Base-by-base conservation (phyloP, 2,888 invertebrate species). In the Rhamnusium bicolor region DNA sequence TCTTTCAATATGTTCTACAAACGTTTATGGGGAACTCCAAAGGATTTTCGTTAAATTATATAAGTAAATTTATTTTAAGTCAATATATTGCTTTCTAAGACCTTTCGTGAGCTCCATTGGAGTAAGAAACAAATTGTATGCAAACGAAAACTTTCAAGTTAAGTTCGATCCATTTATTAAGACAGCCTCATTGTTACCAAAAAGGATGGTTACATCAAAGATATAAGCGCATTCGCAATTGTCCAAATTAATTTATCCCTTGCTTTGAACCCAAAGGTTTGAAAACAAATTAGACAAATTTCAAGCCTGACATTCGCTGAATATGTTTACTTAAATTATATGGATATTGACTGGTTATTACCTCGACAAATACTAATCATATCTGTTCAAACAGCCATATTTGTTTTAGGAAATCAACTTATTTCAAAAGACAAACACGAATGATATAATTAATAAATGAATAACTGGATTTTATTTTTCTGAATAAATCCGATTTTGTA, bases 171-270 rank as follows among this genome's bases (percentile, higher is more conserved):
- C 65, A 65, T 65, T 65, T 65, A 40, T 65, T 65, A 65, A 29
- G 29, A 40, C n/a, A 27, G 53, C 19, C 8, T 53, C 32, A 65
- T 53, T 65, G 65, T 65, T 65, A 49, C 53, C 51, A 65, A 53
- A 63, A 65, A 65, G 65, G 65, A 18, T 65, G 53, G 65, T 65
- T 65, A 63, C 53, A 65, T 65, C 65, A 65, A 65, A 65, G 65
- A 65, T 65, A 65, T 62, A 69, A 69, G 62, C 54, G 62, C 62
- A 54, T 62, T 62, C 24, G 18, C 49, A 56, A 60, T 66, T 51
- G 66, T 56, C 29, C 29, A 32, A 51, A 71, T 67, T 61, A 51
- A 67, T 66, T 71, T 66, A 71, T 67, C 69, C 24, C 16, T 51
- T 32, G 51, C 66, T 60, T 53, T 67, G 65, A 60, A 61, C 32